Conservation (phyloP, 2,113 vertebrate species). For the Aspidoscelis tigris region DNA sequence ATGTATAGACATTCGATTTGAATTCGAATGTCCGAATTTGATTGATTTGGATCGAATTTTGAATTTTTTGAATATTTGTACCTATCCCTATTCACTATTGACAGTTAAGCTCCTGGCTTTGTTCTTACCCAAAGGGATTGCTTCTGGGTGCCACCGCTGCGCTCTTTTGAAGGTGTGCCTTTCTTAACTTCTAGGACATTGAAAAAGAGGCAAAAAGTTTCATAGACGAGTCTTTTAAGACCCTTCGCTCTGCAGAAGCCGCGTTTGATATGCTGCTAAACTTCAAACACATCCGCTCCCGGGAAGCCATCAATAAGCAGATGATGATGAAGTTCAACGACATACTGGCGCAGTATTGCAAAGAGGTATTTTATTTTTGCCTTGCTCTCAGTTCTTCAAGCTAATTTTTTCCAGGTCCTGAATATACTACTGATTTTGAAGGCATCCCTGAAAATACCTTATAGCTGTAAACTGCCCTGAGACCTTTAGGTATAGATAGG, state of each 20-base stretch:
- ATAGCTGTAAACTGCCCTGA: too few relatives aligned
- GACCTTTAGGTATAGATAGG: too few relatives aligned
- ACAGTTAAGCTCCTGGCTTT: not conserved
- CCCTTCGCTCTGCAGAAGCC: constrained; percentile 85
- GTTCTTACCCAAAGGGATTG: not conserved
- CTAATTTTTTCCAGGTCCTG: not conserved
- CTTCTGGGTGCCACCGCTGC: too few relatives aligned
- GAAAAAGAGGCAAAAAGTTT: constrained; percentile 88
- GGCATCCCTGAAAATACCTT: too few relatives aligned
- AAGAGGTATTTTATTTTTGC: constrained; percentile 83
- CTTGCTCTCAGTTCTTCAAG: not conserved
- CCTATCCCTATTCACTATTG: too few relatives aligned
- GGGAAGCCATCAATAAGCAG: constrained; percentile 85
- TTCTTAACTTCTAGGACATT: constrained; percentile 78
- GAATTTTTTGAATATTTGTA: too few relatives aligned
- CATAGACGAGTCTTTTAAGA: constrained; percentile 91
- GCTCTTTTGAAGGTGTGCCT: not conserved
- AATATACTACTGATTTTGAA: too few relatives aligned
- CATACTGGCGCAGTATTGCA: constrained; percentile 86
- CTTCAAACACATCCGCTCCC: constrained; percentile 84
- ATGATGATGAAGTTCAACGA: constrained; percentile 90
- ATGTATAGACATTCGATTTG: too few relatives aligned
- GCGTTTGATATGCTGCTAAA: constrained; percentile 92
- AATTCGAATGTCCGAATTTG: too few relatives aligned
- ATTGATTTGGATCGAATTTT: too few relatives aligned